Evolutionary conservation across 1,140 invertebrate species (phyloP).

Genomic region (Micrasema longulum): DNA sequence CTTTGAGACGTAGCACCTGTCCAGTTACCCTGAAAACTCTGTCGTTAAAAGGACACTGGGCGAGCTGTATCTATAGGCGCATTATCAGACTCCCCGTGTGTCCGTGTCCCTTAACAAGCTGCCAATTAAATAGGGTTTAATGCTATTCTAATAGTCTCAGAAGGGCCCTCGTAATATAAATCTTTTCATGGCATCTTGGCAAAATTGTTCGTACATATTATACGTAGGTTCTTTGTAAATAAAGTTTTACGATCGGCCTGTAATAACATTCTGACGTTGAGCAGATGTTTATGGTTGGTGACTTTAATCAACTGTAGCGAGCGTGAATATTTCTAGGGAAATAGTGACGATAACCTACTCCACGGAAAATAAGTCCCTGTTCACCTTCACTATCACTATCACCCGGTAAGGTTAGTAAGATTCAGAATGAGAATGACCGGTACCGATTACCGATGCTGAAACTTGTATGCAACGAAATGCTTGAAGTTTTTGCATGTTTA

Average conservation of each 20-base stretch:
- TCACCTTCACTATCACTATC: not conserved
- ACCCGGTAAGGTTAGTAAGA: not conserved
- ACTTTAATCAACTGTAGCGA: too few species aligned
- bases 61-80: not conserved
- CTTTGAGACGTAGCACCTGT: not conserved
- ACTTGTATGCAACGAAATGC: slow-evolving; percentile 41
- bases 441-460: slow-evolving; percentile 40
- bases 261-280: too few species aligned
- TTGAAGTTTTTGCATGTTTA: slow-evolving; percentile 49
- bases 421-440: too few species aligned
- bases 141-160: slow-evolving; percentile 3
- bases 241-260: not conserved
- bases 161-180: too few species aligned
- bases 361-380: too few species aligned
- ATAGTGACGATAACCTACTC: too few species aligned
- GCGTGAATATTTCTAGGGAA: not conserved
- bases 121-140: slow-evolving; percentile 50
- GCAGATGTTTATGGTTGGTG: too few species aligned
- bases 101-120: slow-evolving; percentile 26
- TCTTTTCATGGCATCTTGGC: too few species aligned
- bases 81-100: not conserved
- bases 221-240: slow-evolving; percentile 21
- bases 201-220: too few species aligned
- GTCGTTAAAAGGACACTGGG: not conserved
- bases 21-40: not conserved